A percentile compares a stretch with the other conserved stretches of the same genome.
phyloP scores from a whole-genome alignment of 2,113 vertebrate genomes.

The Hypomesus transpacificus region DNA sequence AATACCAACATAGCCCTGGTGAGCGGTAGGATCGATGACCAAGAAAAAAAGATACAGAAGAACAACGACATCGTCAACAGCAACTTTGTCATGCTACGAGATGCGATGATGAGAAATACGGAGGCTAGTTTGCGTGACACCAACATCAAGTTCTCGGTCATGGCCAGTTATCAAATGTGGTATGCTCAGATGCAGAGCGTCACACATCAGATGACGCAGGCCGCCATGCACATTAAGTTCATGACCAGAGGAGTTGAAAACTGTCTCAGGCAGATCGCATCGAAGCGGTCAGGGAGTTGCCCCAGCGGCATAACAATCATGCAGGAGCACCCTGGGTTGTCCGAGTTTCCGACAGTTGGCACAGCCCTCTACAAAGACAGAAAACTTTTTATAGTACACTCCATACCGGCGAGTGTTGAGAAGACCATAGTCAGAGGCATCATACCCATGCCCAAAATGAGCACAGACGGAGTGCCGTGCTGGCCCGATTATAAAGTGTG shows the following conservation, averaged over 20 bases:
- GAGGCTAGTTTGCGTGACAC: not conserved
- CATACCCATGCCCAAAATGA: constrained; percentile 1
- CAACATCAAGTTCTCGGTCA: not conserved
- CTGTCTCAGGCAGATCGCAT: not conserved
- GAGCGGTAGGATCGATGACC: no score
- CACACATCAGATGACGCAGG: not conserved
- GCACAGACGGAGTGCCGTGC: not conserved
- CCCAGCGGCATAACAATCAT: not conserved
- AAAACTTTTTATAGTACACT: not conserved
- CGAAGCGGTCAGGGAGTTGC: not conserved
- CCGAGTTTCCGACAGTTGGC: not conserved
- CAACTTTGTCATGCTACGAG: not conserved
- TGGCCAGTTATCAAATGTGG: not conserved
- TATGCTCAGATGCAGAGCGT: not conserved
- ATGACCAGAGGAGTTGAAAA: not conserved
- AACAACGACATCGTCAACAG: not conserved
- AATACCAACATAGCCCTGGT: no score
- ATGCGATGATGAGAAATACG: not conserved
- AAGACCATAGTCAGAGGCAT: not conserved
- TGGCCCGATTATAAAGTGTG: not conserved
- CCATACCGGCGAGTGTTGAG: not conserved
- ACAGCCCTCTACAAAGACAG: not conserved
- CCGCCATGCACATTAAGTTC: not conserved
- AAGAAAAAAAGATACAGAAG: not conserved
- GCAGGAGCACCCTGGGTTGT: not conserved